Percentiles rank a stretch among this genome's conserved stretches.
phyloP scores from a whole-genome alignment of 2,113 vertebrate genomes.

The Chascanopsetta lugubris region DNA sequence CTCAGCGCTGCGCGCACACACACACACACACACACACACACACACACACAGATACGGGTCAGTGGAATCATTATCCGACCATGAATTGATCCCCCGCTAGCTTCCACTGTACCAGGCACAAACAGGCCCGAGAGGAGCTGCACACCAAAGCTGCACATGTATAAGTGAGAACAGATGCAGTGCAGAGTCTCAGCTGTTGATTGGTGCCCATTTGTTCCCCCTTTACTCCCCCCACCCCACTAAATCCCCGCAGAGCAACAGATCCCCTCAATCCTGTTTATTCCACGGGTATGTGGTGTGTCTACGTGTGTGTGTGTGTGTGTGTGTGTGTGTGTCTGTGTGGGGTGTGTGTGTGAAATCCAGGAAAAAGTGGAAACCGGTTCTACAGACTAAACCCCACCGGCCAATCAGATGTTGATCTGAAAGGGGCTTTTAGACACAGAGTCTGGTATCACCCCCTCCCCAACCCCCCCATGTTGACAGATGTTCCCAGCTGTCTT shows the following conservation, averaged over 20 bases:
- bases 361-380: constrained; percentile 32
- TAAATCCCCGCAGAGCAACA: constrained; percentile 70
- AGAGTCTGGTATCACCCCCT: constrained; percentile 12
- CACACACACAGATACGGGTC: neutral
- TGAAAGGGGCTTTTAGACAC: constrained; percentile 3
- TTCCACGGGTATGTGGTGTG: constrained; percentile 16
- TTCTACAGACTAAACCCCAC: constrained; percentile 25
- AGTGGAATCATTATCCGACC: neutral
- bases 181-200: constrained; percentile 69
- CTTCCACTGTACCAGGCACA: neutral
- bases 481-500: constrained; percentile 81
- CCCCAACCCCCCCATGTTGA: too few relatives aligned
- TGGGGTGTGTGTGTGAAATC: constrained; percentile 29
- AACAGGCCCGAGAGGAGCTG: neutral
- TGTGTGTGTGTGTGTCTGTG: constrained; percentile 16
- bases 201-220: constrained; percentile 57
- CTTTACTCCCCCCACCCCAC: constrained; percentile 36
- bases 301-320: neutral
- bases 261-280: constrained; percentile 70
- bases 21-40: neutral
- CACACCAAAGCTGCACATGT: constrained; percentile 16
- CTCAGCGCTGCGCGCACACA: neutral
- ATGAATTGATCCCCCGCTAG: neutral
- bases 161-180: constrained; percentile 63
- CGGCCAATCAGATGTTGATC: constrained; percentile 4